Base-by-base conservation (phyloP, 2,888 invertebrate species). In the Lasioglossum morio region DNA sequence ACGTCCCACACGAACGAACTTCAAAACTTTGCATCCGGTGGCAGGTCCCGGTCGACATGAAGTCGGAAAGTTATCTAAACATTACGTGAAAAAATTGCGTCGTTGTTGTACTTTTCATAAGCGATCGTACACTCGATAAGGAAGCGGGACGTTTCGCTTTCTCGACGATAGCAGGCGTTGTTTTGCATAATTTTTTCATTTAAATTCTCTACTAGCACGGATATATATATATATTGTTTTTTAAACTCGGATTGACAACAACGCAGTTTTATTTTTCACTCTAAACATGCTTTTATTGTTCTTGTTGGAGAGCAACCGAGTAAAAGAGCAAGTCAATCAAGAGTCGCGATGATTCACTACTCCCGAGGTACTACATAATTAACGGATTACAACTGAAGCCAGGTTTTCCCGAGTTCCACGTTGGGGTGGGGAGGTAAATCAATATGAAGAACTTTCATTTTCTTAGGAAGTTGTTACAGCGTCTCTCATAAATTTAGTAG, bases 31-130 rank as follows among this genome's bases (percentile, higher is more conserved):
- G 23, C 23, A 23, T 23, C 53, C 23, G 23, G 23, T 23, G 53
- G 23, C 23, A 48, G 19, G 48, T 7, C 1, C 48, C 48, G n/a
- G 19, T 2, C 23, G 8, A 53, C 53, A 23, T 12, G 3, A 23
- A n/a, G n/a, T 30, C 16, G n/a, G 43, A 46, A n/a, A 8, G 43
- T 81, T 76, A 81, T 81, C 57, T 81, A 77, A 77, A 81, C 40
- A 43, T 81, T 81, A 81, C 72, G 81, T 60, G 77, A 77, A 60
- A 57, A 63, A 57, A 34, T 77, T 27, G 7, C 53, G 19, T 48
- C n/a, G 40, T 27, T n/a, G 37, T 19, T n/a, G 40, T 14, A 53
- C 40, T 43, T 72, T 70, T 76, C n/a, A 12, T 30, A 76, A 70
- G n/a, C 57, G 77, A 81, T 81, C 60, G 23, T 4, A 10, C 23